Conservation (phyloP, 2,113 vertebrate genomes). For the Xenotilapia caudafasciata region DNA sequence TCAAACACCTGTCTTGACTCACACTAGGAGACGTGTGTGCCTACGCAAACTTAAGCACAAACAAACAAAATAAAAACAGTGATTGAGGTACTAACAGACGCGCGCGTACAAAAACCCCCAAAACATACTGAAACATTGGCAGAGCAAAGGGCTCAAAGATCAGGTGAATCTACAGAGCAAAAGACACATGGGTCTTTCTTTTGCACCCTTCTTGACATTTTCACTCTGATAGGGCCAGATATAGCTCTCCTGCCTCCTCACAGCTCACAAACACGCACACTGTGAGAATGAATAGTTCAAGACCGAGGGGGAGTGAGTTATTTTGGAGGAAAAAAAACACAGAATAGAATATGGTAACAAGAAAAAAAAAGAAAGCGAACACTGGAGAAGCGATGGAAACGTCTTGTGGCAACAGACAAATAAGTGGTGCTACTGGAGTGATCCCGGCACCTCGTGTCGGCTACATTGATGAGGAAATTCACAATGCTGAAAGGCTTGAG, state of each 20-base stretch:
- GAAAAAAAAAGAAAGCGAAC: background rate
- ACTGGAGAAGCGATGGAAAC: background rate
- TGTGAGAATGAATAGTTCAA: conserved; percentile 20
- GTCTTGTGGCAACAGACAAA: conserved; percentile 42
- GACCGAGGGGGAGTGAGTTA: background rate
- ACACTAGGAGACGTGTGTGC: background rate
- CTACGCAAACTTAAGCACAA: conserved; percentile 23
- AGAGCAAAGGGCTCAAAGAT: conserved; percentile 50
- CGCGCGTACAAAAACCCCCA: fast-evolving
- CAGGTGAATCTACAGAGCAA: conserved; percentile 45
- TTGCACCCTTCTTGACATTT: conserved; percentile 40
- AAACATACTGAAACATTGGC: conserved; percentile 12
- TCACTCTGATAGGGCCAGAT: conserved; percentile 40
- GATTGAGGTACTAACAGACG: conserved; percentile 1
- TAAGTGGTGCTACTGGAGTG: background rate
- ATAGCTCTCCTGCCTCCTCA: conserved; percentile 35
- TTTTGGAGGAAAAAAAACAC: background rate
- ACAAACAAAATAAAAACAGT: conserved; percentile 40
- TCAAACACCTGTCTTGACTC: conserved; percentile 42
- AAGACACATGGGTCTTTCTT: conserved; percentile 18
- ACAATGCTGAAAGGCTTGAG: background rate
- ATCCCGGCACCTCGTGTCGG: conserved; percentile 6
- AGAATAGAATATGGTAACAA: conserved; percentile 2
- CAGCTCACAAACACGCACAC: conserved; percentile 15
- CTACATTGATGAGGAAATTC: background rate